Evolutionary conservation across 2,113 vertebrate species (phyloP).

Genomic region (Centrocercus urophasianus): DNA sequence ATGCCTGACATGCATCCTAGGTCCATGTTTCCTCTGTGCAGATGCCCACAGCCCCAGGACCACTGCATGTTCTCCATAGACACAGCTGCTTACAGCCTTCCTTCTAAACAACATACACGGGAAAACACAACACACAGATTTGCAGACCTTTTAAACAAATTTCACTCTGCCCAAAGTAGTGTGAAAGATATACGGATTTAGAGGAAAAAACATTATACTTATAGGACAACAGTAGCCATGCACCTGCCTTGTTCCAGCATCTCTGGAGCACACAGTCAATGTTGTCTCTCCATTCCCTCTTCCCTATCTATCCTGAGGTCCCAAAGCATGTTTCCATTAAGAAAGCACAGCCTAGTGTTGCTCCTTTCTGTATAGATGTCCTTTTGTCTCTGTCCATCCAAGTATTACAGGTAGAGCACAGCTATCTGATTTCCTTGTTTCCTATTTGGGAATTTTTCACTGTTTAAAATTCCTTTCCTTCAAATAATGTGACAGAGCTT

Average conservation of each 20-base stretch:
- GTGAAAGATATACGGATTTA: neutral
- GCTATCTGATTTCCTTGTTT: neutral
- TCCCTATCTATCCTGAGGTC: neutral
- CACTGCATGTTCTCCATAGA: accelerated
- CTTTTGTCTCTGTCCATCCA: neutral
- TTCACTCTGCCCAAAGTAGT: neutral
- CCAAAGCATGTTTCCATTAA: neutral
- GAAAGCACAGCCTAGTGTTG: neutral
- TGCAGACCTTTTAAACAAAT: neutral
- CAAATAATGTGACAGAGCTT: neutral
- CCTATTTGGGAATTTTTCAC: neutral
- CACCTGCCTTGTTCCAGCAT: neutral
- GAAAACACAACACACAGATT: neutral
- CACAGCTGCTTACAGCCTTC: too few relatives aligned
- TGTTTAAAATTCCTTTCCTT: neutral
- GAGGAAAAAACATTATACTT: neutral
- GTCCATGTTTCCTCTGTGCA: neutral
- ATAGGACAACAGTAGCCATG: too few relatives aligned
- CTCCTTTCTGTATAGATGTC: neutral
- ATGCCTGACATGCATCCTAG: neutral
- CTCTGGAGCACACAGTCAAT: neutral
- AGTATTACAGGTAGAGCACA: neutral
- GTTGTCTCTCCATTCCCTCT: neutral
- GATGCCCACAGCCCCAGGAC: neutral
- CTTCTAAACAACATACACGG: neutral